Conservation (phyloP, 1,140 invertebrate genomes). For the Triops cancriformis region DNA sequence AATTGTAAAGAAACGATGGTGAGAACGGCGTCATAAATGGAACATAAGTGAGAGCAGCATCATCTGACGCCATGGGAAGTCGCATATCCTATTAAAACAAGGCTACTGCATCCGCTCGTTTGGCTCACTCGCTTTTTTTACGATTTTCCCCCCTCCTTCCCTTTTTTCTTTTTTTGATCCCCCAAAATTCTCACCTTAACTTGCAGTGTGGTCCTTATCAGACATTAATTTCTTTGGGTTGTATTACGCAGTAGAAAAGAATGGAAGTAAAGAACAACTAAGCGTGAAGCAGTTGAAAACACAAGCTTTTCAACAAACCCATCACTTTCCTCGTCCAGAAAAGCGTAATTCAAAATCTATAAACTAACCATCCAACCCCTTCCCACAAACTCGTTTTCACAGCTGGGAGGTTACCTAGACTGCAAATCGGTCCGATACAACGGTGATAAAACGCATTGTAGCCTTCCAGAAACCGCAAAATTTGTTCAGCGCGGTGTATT, state of each 20-base stretch:
- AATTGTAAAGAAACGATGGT: slow-evolving; percentile 7
- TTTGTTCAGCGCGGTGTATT: too few species aligned
- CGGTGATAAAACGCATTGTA: neutral
- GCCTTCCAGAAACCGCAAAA: too few species aligned
- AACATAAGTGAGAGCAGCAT: slow-evolving; percentile 7
- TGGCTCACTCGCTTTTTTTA: neutral
- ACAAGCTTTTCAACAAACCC: slow-evolving; percentile 2
- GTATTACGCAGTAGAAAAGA: neutral
- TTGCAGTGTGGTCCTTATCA: slow-evolving; percentile 7
- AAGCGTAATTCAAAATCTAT: neutral
- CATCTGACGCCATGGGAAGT: slow-evolving; percentile 12
- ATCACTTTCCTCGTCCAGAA: neutral
- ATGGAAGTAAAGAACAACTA: neutral
- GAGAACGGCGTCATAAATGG: slow-evolving; percentile 12
- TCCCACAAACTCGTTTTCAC: neutral
- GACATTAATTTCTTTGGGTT: neutral
- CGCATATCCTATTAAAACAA: slow-evolving; percentile 11
- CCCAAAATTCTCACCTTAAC: neutral
- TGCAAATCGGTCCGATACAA: neutral
- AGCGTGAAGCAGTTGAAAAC: neutral
- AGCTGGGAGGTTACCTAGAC: neutral
- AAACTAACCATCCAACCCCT: neutral
- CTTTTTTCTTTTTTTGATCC: neutral
- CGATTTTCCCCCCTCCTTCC: neutral
- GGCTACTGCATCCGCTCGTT: slow-evolving; percentile 6